Evolutionary conservation across 2,888 invertebrate species (phyloP).

Genomic region (Urechis unicinctus): DNA sequence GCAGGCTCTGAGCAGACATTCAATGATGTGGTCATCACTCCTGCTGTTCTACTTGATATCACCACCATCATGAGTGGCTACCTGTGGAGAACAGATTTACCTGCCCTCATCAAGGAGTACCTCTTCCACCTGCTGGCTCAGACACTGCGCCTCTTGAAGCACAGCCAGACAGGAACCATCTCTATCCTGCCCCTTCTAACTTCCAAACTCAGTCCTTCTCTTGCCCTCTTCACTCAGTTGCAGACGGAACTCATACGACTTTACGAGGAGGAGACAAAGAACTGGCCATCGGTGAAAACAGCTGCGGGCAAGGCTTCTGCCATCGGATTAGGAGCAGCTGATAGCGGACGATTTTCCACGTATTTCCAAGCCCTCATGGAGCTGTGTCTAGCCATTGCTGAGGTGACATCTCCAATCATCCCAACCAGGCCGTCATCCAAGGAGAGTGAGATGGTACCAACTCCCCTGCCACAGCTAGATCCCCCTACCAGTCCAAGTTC

Average conservation of each 20-base stretch:
- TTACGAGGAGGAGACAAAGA: slow-evolving; percentile 42
- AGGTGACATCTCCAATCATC: slow-evolving; percentile 23
- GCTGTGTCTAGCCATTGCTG: slow-evolving; percentile 39
- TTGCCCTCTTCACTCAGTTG: slow-evolving; percentile 33
- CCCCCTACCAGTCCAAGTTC: slow-evolving; percentile 16
- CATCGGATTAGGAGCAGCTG: slow-evolving; percentile 36
- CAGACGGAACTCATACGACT: slow-evolving; percentile 39
- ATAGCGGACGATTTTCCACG: slow-evolving; percentile 42
- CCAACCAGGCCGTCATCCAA: neutral
- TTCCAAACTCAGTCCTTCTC: slow-evolving; percentile 30
- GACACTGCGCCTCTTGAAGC: slow-evolving; percentile 35
- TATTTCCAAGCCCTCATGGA: slow-evolving; percentile 46
- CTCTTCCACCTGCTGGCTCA: slow-evolving; percentile 45
- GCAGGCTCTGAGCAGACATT: slow-evolving; percentile 24
- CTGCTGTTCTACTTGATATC: slow-evolving; percentile 36
- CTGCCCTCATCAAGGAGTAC: slow-evolving; percentile 43
- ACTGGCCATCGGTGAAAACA: slow-evolving; percentile 29
- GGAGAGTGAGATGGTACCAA: neutral
- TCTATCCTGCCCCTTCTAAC: slow-evolving; percentile 18
- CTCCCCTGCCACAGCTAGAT: neutral
- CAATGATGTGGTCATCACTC: slow-evolving; percentile 36
- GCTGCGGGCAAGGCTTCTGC: slow-evolving; percentile 32
- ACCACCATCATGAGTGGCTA: slow-evolving; percentile 42
- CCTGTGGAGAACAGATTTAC: slow-evolving; percentile 41
- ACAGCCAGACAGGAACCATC: slow-evolving; percentile 29